Evolutionary conservation across 1,140 invertebrate genomes (phyloP).

Genomic region (Drosophila funebris): DNA sequence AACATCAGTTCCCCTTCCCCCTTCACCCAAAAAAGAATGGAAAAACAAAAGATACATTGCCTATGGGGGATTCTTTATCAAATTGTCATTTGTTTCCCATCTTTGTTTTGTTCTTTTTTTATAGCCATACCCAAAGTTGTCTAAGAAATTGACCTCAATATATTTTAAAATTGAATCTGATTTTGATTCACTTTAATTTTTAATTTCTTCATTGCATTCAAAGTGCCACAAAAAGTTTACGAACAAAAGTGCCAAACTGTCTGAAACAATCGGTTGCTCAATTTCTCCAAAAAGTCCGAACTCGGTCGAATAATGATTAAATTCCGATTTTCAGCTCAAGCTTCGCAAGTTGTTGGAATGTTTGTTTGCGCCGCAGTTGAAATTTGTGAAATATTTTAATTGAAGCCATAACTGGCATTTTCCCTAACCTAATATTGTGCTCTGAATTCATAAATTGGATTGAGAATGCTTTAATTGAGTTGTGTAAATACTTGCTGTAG

Average conservation of each 20-base stretch:
- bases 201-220: conserved; percentile 1
- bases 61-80: background rate
- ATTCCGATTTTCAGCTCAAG: conserved; percentile 7
- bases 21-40: no score
- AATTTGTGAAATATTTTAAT: conserved; percentile 38
- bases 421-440: conserved; percentile 11
- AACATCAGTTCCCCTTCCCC: background rate
- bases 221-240: conserved; percentile 10
- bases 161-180: conserved; percentile 9
- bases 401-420: conserved; percentile 19
- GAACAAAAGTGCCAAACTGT: conserved; percentile 48
- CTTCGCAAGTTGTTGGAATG: background rate
- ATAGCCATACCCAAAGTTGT: background rate
- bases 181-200: conserved; percentile 7
- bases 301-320: conserved; percentile 35
- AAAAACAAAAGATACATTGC: background rate
- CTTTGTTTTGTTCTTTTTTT: no score
- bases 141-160: conserved; percentile 7
- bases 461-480: background rate
- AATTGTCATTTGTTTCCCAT: no score
- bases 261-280: conserved; percentile 39
- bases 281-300: conserved; percentile 48
- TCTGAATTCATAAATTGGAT: background rate
- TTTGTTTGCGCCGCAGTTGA: conserved; percentile 26
- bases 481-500: background rate